Base-by-base conservation (phyloP, 2,888 invertebrate genomes). In the Drosophila mercatorum region DNA sequence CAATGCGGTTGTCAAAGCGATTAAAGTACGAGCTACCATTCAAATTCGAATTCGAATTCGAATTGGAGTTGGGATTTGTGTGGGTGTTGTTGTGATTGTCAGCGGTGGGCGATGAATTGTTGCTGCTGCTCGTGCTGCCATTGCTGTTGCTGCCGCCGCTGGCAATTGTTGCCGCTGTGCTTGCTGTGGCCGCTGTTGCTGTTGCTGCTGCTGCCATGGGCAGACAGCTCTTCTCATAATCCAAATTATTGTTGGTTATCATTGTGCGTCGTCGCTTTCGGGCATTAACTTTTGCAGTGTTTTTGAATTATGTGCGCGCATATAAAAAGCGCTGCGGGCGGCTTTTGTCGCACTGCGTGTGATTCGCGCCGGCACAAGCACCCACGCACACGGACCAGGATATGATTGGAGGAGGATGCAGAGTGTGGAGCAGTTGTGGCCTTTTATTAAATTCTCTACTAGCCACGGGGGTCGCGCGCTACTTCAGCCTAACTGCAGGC, bases 241-340 rank as follows among this genome's bases (percentile, higher is more conserved):
- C 91, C 86, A 92, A 88, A 90, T 92, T 92, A 89, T 92, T 92
- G 88, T 92, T 92, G 91, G 91, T 92, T 80, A 92, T 91, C 92
- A 92, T 92, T 88, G 88, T 86, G 78, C 38, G 60, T 66, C 66
- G 74, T 66, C 70, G 74, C 88, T 83, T 78, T 72, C 73, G 81
- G 89, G 90, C 79, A 83, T 90, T 90, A 88, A 87, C 89, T 88
- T 90, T 84, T 86, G 81, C 87, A 75, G 68, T 85, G 83, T 80
- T 79, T 81, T 88, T 86, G 89, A 89, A 86, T 90, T 86, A 89
- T 90, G 87, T 69, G 70, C 83, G 83, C 84, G 12, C 17, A 86
- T 86, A 86, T 86, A 87, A 85, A 84, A 88, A 72, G 8, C 86
- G 89, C 86, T 90, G 86, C 90, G 88, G 88, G 86, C 76, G 88